Evolutionary conservation across 2,113 vertebrate species (phyloP), one percentile per base, ranked within the genome.

Genomic region (Girardinichthys multiradiatus): DNA sequence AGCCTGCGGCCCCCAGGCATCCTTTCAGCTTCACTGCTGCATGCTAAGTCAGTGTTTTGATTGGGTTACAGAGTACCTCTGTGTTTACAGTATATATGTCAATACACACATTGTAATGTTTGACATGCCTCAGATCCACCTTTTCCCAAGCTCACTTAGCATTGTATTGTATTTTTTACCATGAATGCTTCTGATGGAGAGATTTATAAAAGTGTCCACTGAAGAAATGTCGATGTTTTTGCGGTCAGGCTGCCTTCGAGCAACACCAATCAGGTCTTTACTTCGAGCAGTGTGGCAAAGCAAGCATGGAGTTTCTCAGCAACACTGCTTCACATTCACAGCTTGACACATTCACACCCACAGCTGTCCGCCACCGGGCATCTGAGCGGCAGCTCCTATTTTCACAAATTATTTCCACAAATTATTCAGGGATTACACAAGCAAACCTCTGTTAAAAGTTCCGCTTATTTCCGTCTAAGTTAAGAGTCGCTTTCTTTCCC

Each of bases 271-370:
- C 37, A 10, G 2, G 37, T 39, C 37, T 39, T 39, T 10, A 39
- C 7, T 39, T 39, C 7, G 12, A 39, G 37, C 37, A 39, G 10
- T 39, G 13, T 12, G 37, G 10, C 37, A 39, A 12, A 39, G 13
- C 7, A 77, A 4, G 31, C 69, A 58, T 80, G 79, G 61, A 26
- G 8, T 69, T 30, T 71, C 64, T 84, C 81, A 84, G 74, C 62
- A 29, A 76, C 74, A 74, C 60, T 3, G 62, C 65, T 70, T 74
- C 29, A 60, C 51, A 64, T 77, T 74, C 54, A 15, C 79, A 60
- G 79, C 26, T 76, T 60, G 7, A 61, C 73, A 74, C 69, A 5
- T 68, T 78, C 42, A 15, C 70, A 73, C 68, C n/a, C 19, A 7
- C 62, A 17, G 31, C 15, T 42, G 24, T 26, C 37, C 24, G 24